phyloP scores from a whole-genome alignment of 1,140 invertebrate species.

The Drosophila pseudoobscura region DNA sequence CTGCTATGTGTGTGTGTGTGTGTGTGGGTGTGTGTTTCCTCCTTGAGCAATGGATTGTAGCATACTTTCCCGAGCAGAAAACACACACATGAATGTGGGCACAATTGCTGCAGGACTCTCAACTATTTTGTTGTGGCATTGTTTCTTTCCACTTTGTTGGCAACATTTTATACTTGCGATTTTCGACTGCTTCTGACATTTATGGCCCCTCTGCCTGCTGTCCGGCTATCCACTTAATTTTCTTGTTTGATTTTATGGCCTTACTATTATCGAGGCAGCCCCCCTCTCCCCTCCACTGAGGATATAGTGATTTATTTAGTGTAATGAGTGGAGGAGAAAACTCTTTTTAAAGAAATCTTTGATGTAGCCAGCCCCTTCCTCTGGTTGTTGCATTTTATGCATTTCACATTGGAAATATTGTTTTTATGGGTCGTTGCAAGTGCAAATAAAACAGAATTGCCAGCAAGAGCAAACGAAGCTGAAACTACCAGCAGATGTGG shows the following conservation, averaged over 20 bases:
- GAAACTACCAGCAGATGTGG: constrained; percentile 3
- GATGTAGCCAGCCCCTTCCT: background rate
- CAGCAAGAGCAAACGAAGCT: constrained; percentile 20
- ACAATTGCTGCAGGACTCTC: constrained; percentile 14
- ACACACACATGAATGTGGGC: too few species aligned
- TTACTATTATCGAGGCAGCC: constrained; percentile 56
- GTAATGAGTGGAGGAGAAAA: constrained; percentile 32
- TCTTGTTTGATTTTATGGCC: constrained; percentile 73
- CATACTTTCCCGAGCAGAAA: constrained; percentile 19
- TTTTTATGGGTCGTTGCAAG: constrained; percentile 50
- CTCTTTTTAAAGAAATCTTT: background rate
- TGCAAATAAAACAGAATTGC: constrained; percentile 47
- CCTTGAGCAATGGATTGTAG: constrained; percentile 15
- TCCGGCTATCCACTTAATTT: constrained; percentile 64
- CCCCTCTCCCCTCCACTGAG: constrained; percentile 9
- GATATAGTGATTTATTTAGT: constrained; percentile 67
- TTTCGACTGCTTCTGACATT: constrained; percentile 76
- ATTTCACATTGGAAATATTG: constrained; percentile 55
- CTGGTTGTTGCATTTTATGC: constrained; percentile 40
- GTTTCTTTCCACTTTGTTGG: constrained; percentile 22
- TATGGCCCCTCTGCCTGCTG: constrained; percentile 53
- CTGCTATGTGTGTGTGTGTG: constrained; percentile 4
- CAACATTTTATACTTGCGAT: constrained; percentile 51
- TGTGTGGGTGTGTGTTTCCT: constrained; percentile 1
- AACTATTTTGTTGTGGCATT: constrained; percentile 28